phyloP scores from a whole-genome alignment of 2,888 invertebrate genomes.

The Myopa testacea region DNA sequence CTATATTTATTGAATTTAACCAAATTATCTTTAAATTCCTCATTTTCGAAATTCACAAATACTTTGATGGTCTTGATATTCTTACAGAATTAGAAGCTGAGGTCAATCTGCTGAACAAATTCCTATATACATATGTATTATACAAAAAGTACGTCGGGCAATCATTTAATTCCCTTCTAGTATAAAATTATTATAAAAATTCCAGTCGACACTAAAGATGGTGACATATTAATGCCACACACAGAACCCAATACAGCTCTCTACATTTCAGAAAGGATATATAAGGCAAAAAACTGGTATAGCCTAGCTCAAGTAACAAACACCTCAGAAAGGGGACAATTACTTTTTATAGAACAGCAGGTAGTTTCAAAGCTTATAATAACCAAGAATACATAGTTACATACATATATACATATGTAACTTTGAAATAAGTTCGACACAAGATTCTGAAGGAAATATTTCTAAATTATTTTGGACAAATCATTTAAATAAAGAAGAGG shows the following conservation, averaged over 20 bases:
- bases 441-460: too few relatives aligned
- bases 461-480: too few relatives aligned
- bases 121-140: too few relatives aligned
- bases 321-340: background rate
- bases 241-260: too few relatives aligned
- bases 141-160: constrained; percentile 25
- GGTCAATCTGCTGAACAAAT: constrained; percentile 28
- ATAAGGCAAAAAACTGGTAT: constrained; percentile 19
- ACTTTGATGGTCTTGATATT: background rate
- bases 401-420: too few relatives aligned
- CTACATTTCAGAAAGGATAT: constrained; percentile 3
- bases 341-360: too few relatives aligned
- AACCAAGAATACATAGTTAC: too few relatives aligned
- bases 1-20: background rate
- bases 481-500: too few relatives aligned
- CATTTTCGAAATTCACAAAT: too few relatives aligned
- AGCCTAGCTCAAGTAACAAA: background rate
- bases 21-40: constrained; percentile 39
- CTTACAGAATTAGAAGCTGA: constrained; percentile 23
- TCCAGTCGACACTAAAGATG: constrained; percentile 25
- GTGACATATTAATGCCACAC: too few relatives aligned
- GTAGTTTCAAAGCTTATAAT: too few relatives aligned
- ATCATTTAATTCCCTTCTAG: constrained; percentile 4
- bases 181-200: constrained; percentile 34
- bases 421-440: too few relatives aligned